A percentile compares a stretch with the other conserved stretches of the same genome.
phyloP scores from a whole-genome alignment of 2,797 vertebrate genomes.

The Lophotriccus pileatus region DNA sequence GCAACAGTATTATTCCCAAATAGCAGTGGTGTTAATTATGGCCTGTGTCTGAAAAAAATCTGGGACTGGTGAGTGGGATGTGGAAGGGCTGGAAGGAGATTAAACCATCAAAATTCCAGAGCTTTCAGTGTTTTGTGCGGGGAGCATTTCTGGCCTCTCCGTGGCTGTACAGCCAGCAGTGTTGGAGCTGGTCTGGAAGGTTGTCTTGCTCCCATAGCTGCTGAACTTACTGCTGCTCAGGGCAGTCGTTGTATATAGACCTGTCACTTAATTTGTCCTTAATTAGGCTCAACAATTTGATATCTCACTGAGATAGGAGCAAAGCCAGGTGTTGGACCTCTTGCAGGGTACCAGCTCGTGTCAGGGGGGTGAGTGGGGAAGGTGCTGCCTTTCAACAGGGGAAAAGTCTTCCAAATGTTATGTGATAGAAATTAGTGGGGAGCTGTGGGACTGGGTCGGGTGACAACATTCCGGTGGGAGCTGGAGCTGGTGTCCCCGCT shows the following conservation, averaged over 20 bases:
- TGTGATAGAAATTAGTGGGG: neutral
- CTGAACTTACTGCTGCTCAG: neutral
- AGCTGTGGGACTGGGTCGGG: fast-evolving
- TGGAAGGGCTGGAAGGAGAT: neutral
- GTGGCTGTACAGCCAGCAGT: neutral
- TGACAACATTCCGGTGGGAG: neutral
- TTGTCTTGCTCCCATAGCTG: neutral
- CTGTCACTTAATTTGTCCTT: constrained; percentile 32
- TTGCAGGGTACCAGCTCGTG: neutral
- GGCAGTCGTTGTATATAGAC: fast-evolving
- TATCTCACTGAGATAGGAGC: neutral
- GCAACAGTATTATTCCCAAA: neutral
- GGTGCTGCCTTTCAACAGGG: neutral
- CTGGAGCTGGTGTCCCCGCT: neutral
- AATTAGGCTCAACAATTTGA: neutral
- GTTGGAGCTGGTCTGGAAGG: neutral
- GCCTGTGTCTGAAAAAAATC: neutral
- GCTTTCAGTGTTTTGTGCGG: neutral
- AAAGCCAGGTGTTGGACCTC: neutral
- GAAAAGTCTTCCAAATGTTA: neutral
- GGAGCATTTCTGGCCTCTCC: neutral
- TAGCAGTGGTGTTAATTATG: neutral
- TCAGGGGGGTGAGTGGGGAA: neutral
- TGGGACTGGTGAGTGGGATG: constrained; percentile 3
- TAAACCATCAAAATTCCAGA: constrained; percentile 23